Evolutionary conservation across 2,113 vertebrate species (phyloP).

Genomic region (Litocranius walleri): DNA sequence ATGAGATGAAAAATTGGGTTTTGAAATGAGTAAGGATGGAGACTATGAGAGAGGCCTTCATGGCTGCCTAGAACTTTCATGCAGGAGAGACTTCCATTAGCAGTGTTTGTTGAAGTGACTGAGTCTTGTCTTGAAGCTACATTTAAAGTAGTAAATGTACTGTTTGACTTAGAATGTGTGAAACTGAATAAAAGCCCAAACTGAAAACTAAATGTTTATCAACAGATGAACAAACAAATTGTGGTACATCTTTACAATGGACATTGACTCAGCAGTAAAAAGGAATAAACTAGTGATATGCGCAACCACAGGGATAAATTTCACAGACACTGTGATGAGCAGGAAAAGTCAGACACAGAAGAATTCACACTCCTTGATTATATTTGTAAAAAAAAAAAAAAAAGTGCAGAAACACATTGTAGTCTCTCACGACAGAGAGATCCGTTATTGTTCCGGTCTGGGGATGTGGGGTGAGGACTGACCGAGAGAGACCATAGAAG

Average conservation of each 20-base stretch:
- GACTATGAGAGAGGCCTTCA: not conserved
- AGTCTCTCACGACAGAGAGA: not conserved
- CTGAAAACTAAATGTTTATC: not conserved
- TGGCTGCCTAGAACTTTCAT: not conserved
- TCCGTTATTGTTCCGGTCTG: not conserved
- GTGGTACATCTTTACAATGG: not conserved
- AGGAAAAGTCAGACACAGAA: not conserved
- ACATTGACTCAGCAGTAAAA: not conserved
- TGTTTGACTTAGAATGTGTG: not conserved
- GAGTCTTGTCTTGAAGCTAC: not conserved
- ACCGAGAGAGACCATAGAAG: not conserved
- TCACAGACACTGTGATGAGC: not conserved
- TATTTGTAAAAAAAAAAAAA: not conserved
- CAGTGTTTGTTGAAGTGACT: not conserved
- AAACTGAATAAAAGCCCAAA: not conserved
- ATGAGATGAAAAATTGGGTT: not conserved
- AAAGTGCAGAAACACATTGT: not conserved
- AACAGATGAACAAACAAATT: not conserved
- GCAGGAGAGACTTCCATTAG: not conserved
- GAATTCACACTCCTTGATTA: not conserved
- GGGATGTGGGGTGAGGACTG: not conserved
- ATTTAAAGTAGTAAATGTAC: not conserved
- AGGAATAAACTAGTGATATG: too few species aligned
- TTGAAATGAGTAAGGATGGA: not conserved
- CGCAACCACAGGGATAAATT: not conserved